Evolutionary conservation across 2,797 vertebrate species (phyloP), one percentile per base, ranked within the genome.

Genomic region (Vireo griseus): DNA sequence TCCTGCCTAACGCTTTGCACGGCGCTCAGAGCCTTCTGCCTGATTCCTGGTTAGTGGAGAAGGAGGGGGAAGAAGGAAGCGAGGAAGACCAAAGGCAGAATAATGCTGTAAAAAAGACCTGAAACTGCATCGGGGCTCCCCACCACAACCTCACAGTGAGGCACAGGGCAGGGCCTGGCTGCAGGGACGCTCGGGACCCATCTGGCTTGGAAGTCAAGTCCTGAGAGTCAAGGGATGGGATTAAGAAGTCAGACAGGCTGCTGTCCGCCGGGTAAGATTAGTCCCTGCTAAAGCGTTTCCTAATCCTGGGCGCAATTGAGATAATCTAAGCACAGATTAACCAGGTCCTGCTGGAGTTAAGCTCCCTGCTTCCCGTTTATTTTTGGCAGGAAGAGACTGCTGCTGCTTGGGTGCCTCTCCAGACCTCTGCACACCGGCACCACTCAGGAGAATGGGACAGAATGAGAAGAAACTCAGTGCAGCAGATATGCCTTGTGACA

Each of bases 311-410:
- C 0, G 0, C 86, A 88, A 51, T 3, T 81, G 87, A 75, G 87
- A 91, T 94, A 91, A 94, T 93, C 92, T 81, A 86, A 95, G n/a
- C 17, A 72, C 48, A 78, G 92, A 96, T 96, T 96, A 95, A 94
- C 92, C 69, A 73, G 85, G 89, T 86, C 82, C 71, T 87, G 13
- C 28, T 78, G 89, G 78, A 96, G 26, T 83, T 78, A 75, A 93
- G 0, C 10, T 83, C 76, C 44, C 26, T 0, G 0, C 11, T 88
- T 73, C 62, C 61, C 4, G 0, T 78, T 94, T 96, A 88, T 88
- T 96, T 94, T 91, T 84, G 91, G 54, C 79, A 90, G 55, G 66
- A 75, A 42, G 68, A 58, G 54, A 55, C 33, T 26, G 20, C 35
- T 52, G 1, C 28, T 29, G 31, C 55, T 83, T 2, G 0, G 1